Percentiles rank a stretch among this genome's conserved stretches.
Conservation (phyloP, 2,888 invertebrate genomes). For the Drosophila multiciliata region DNA sequence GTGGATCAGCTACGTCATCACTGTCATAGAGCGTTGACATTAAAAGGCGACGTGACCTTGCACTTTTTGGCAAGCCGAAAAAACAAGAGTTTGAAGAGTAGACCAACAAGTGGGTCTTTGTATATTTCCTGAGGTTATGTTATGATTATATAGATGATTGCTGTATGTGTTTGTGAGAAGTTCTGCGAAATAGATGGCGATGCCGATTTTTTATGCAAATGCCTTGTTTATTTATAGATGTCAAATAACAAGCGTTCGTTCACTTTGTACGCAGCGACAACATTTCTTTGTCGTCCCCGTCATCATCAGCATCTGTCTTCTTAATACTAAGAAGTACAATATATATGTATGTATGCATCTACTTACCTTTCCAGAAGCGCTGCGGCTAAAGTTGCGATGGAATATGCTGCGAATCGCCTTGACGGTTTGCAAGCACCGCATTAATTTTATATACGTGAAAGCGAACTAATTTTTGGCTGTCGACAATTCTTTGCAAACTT, state of each 20-base stretch:
- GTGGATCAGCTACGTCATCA: conserved; percentile 32
- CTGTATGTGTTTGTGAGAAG: conserved; percentile 21
- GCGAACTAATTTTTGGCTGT: background rate
- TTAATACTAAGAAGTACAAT: background rate
- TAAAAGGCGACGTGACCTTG: conserved; percentile 62
- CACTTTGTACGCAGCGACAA: conserved; percentile 31
- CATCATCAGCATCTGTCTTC: conserved; percentile 1
- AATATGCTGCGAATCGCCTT: conserved; percentile 42
- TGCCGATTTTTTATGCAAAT: conserved; percentile 57
- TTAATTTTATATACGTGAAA: conserved; percentile 29
- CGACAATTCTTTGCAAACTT: conserved; percentile 16
- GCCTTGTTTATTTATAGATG: conserved; percentile 61
- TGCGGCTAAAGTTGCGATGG: conserved; percentile 33
- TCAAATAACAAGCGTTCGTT: conserved; percentile 26
- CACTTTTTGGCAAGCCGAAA: conserved; percentile 15
- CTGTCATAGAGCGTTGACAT: conserved; percentile 47
- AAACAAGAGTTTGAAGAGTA: conserved; percentile 5
- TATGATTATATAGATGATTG: background rate
- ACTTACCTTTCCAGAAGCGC: conserved; percentile 51
- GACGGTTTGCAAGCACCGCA: conserved; percentile 55
- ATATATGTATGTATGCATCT: background rate
- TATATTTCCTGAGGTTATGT: conserved; percentile 9
- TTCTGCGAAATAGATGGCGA: conserved; percentile 7
- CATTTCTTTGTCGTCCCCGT: conserved; percentile 13
- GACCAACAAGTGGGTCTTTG: conserved; percentile 67